These are phyloP conservation scores for Ephestia elutella DNA, from an alignment of 1,140 invertebrate genomes.

Conservation along the genomic window DNA sequence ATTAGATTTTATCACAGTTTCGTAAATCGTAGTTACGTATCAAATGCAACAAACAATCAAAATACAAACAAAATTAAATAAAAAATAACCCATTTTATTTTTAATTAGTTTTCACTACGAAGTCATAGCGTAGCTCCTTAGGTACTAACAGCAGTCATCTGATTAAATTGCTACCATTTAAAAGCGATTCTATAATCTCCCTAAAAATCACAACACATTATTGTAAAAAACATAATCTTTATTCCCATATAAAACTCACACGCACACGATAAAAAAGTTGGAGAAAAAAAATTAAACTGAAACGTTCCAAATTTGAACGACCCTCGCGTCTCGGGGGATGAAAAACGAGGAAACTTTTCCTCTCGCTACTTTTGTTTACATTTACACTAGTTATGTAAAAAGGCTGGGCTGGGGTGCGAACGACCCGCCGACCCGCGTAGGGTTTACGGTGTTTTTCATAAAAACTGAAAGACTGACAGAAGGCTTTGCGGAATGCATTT, in stretches of 20 bases:
- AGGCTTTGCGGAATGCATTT: neutral
- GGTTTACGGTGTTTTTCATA: slow-evolving; percentile 10
- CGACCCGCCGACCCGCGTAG: slow-evolving; percentile 2
- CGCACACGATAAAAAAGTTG: slow-evolving; percentile 25
- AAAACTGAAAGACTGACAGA: neutral
- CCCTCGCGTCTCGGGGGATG: slow-evolving; percentile 46
- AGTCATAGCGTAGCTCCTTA: too few species aligned
- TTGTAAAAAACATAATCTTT: neutral
- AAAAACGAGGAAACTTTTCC: slow-evolving; percentile 68
- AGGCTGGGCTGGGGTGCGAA: slow-evolving; percentile 15
- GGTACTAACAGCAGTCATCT: too few species aligned
- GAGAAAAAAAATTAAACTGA: slow-evolving; percentile 49
- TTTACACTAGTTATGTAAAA: slow-evolving; percentile 62
- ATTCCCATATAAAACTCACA: neutral
- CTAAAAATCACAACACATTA: too few species aligned
- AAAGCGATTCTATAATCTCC: too few species aligned
- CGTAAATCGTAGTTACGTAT: too few species aligned
- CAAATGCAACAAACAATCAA: too few species aligned
- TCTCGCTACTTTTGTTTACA: slow-evolving; percentile 56
- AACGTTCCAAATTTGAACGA: slow-evolving; percentile 53
- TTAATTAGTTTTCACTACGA: too few species aligned
- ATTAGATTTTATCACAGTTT: too few species aligned
- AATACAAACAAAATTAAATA: too few species aligned
- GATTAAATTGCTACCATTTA: too few species aligned
- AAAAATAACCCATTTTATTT: too few species aligned